A percentile compares a stretch with the other conserved stretches of the same genome.
Conservation (phyloP, 2,113 vertebrate species). For the Gracilinanus agilis region DNA sequence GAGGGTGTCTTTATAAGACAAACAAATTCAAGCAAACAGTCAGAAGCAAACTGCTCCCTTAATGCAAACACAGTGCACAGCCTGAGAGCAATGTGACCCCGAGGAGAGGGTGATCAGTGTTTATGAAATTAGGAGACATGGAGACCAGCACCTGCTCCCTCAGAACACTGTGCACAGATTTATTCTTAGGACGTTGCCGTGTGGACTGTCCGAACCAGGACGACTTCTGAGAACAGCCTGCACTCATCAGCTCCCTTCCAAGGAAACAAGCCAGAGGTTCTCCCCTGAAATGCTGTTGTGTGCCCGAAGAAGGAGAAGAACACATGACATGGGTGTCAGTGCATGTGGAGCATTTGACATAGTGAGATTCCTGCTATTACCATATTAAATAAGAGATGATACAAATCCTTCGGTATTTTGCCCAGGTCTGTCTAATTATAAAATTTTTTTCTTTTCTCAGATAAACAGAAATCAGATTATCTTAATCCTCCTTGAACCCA, state of each 20-base stretch:
- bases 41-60: background rate
- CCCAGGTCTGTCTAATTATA: background rate
- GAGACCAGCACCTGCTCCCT: background rate
- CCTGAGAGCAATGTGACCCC: background rate
- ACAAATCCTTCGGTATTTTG: background rate
- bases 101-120: background rate
- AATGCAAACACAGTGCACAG: fast-evolving
- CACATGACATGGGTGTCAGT: background rate
- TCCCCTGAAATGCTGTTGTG: background rate
- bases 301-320: background rate
- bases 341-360: background rate
- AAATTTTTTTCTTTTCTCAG: background rate
- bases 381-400: background rate
- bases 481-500: background rate
- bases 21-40: background rate
- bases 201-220: background rate
- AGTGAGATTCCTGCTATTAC: background rate
- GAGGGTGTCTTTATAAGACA: background rate
- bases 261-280: conserved; percentile 71
- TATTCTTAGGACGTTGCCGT: conserved; percentile 48
- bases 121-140: conserved; percentile 26
- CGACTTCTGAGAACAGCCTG: background rate
- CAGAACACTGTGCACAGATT: background rate
- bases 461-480: background rate
- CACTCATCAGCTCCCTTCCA: conserved; percentile 25